Conservation (phyloP, 37 sponge, comb jelly and placozoan species). For the Aphrocallistes beatrix region DNA sequence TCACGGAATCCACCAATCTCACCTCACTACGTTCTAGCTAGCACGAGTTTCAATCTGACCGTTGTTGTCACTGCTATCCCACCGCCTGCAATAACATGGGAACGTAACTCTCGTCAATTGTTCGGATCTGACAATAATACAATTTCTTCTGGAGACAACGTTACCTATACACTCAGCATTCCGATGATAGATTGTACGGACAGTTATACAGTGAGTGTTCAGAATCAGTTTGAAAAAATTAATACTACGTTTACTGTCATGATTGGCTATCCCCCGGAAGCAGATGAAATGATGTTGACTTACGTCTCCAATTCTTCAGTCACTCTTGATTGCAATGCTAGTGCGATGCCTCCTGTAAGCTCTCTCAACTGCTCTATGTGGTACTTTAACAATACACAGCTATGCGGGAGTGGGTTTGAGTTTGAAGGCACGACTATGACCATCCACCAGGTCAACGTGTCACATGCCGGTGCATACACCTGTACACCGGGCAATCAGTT, state of each 20-base stretch:
- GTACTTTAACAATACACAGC: not conserved
- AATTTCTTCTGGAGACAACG: not conserved
- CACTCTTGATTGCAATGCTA: not conserved
- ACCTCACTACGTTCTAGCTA: not conserved
- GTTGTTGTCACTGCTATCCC: not conserved
- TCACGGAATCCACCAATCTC: not conserved
- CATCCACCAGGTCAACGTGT: not conserved
- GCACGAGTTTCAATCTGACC: not conserved
- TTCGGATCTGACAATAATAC: not conserved
- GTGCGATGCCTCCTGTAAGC: not conserved
- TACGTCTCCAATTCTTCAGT: not conserved
- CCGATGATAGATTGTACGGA: not conserved
- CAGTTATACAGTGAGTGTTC: not conserved
- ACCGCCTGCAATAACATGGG: not conserved
- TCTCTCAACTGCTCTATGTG: not conserved
- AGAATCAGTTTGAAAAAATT: not conserved
- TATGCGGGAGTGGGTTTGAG: not conserved
- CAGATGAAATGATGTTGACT: not conserved
- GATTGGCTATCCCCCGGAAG: not conserved
- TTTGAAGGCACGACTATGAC: not conserved
- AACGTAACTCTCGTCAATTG: not conserved
- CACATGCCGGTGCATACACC: not conserved
- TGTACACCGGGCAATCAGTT: not conserved
- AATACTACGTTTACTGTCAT: not conserved
- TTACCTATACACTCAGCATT: not conserved